phyloP scores from a whole-genome alignment of 2,888 invertebrate genomes.

The Trypoxylon attenuatum region DNA sequence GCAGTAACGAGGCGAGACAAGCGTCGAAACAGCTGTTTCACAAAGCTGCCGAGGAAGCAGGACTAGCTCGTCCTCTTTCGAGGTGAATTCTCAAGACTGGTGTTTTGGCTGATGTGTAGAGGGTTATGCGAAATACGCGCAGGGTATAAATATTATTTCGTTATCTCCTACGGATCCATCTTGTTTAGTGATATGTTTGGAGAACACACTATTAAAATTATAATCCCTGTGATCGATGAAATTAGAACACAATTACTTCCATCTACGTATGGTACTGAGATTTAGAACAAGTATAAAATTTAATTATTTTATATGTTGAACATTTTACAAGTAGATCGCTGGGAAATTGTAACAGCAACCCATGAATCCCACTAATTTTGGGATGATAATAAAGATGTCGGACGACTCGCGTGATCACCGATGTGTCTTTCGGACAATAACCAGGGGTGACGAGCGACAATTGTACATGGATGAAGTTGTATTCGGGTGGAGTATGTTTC shows the following conservation, averaged over 20 bases:
- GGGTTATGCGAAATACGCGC: background rate
- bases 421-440: slow-evolving; percentile 9
- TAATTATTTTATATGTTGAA: too few relatives aligned
- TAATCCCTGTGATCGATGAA: too few relatives aligned
- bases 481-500: slow-evolving; percentile 37
- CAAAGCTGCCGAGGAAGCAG: slow-evolving; percentile 33
- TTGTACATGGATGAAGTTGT: slow-evolving; percentile 55
- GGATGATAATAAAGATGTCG: slow-evolving; percentile 8
- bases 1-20: slow-evolving; percentile 52
- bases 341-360: too few relatives aligned
- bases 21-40: slow-evolving; percentile 46
- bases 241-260: too few relatives aligned
- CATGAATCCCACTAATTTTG: background rate
- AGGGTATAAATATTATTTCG: too few relatives aligned
- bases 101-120: background rate
- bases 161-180: too few relatives aligned
- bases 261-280: too few relatives aligned
- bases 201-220: too few relatives aligned
- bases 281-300: too few relatives aligned
- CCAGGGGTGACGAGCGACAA: slow-evolving; percentile 27
- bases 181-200: too few relatives aligned
- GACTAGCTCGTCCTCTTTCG: background rate
- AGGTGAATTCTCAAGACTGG: background rate
- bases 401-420: background rate
- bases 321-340: too few relatives aligned